Percentiles rank a stretch among this genome's conserved stretches.
Conservation (phyloP, 2,888 invertebrate genomes). For the Caenorhabditis japonica region DNA sequence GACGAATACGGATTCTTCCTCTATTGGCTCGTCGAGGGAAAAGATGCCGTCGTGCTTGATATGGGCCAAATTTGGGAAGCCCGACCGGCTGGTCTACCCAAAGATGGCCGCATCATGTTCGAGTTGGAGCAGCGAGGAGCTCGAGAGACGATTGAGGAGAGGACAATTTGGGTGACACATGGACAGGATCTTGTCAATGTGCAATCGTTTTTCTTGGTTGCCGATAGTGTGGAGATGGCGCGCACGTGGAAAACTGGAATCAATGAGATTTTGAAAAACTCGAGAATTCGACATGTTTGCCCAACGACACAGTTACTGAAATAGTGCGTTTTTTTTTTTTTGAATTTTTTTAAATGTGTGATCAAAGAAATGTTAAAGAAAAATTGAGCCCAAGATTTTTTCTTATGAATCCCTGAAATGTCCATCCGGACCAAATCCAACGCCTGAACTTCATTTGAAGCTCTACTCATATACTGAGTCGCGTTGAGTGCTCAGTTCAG, state of each 20-base stretch:
- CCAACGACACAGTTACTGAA: slow-evolving; percentile 95
- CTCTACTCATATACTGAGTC: no score
- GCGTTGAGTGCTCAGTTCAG: no score
- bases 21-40: slow-evolving; percentile 80
- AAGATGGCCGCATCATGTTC: slow-evolving; percentile 87
- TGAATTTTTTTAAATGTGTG: not conserved
- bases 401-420: no score
- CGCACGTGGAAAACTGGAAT: slow-evolving; percentile 95
- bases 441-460: no score
- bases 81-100: slow-evolving; percentile 66
- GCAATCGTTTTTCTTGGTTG: slow-evolving; percentile 95
- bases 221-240: slow-evolving; percentile 91
- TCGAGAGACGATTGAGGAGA: slow-evolving; percentile 85
- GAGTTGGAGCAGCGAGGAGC: slow-evolving; percentile 88
- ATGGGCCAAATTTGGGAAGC: slow-evolving; percentile 84
- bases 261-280: slow-evolving; percentile 92
- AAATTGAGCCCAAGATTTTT: no score
- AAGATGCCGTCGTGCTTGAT: slow-evolving; percentile 98
- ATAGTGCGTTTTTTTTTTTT: slow-evolving; percentile 86
- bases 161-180: slow-evolving; percentile 95
- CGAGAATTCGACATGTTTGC: slow-evolving; percentile 90
- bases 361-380: no score
- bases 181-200: slow-evolving; percentile 99
- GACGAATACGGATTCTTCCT: slow-evolving; percentile 80
- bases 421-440: no score